These are phyloP conservation scores for Acridotheres tristis DNA, from an alignment of 2,797 vertebrate genomes.

Conservation along the genomic window DNA sequence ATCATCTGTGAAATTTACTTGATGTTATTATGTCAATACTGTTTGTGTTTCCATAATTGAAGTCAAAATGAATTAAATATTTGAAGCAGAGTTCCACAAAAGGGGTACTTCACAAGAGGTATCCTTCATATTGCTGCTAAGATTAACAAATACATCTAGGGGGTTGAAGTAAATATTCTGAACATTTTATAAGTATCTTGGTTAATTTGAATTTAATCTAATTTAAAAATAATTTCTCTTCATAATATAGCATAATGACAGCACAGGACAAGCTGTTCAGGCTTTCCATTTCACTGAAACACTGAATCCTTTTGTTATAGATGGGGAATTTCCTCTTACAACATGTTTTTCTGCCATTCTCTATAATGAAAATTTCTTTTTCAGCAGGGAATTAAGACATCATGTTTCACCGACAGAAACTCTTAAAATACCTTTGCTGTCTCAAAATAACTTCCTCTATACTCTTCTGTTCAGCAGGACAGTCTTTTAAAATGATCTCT, in stretches of 20 bases:
- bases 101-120: neutral
- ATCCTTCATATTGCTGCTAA: neutral
- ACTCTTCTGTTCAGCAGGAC: neutral
- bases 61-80: neutral
- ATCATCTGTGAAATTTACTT: slow-evolving; percentile 5
- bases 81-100: neutral
- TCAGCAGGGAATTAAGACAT: neutral
- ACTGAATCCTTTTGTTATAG: neutral
- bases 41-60: slow-evolving; percentile 8
- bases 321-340: neutral
- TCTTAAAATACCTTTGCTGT: neutral
- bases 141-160: neutral
- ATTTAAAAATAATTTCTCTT: neutral
- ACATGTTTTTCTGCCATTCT: neutral
- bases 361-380: neutral
- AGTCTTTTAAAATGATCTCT: neutral
- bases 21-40: slow-evolving; percentile 8
- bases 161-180: neutral
- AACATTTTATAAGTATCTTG: neutral
- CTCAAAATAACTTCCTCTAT: neutral
- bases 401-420: neutral
- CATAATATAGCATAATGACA: neutral
- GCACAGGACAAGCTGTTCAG: neutral
- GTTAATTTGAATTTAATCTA: slow-evolving; percentile 8
- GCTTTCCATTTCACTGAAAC: neutral